phyloP scores from a whole-genome alignment of 2,797 vertebrate genomes.

The Spondyliosoma cantharus region DNA sequence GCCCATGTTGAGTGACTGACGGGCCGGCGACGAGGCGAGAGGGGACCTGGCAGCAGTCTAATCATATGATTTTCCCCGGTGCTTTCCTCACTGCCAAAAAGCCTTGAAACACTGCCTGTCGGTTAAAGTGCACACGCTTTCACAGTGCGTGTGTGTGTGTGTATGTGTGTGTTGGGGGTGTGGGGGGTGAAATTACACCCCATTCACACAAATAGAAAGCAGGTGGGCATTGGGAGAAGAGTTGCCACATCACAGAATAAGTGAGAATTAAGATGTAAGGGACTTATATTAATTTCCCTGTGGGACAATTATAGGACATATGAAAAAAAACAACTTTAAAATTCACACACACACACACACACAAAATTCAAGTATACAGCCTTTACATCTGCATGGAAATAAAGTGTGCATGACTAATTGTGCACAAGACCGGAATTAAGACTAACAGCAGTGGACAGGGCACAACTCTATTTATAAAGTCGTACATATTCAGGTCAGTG shows the following conservation, averaged over 20 bases:
- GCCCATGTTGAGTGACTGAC: conserved; percentile 49
- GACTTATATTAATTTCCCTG: background rate
- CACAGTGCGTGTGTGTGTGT: background rate
- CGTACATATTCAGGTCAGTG: conserved; percentile 82
- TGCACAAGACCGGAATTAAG: conserved; percentile 67
- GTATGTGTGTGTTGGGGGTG: too few species aligned
- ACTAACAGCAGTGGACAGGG: conserved; percentile 64
- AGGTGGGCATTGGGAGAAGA: conserved; percentile 33
- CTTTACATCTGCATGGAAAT: conserved; percentile 7
- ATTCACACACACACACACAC: background rate
- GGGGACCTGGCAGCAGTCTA: conserved; percentile 54
- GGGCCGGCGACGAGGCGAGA: conserved; percentile 47
- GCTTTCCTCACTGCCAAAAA: conserved; percentile 54
- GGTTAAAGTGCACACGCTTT: conserved; percentile 53
- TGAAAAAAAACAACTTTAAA: background rate
- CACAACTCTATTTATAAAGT: conserved; percentile 84
- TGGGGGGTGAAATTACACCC: conserved; percentile 78
- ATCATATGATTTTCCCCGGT: conserved; percentile 66
- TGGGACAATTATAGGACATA: background rate
- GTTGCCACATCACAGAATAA: conserved; percentile 31
- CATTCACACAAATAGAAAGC: conserved; percentile 75
- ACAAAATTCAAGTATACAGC: background rate
- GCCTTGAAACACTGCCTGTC: conserved; percentile 40
- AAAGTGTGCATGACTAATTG: conserved; percentile 46
- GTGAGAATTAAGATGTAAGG: conserved; percentile 19